Conservation (phyloP, 2,888 invertebrate species). For the Pandemis heparana region DNA sequence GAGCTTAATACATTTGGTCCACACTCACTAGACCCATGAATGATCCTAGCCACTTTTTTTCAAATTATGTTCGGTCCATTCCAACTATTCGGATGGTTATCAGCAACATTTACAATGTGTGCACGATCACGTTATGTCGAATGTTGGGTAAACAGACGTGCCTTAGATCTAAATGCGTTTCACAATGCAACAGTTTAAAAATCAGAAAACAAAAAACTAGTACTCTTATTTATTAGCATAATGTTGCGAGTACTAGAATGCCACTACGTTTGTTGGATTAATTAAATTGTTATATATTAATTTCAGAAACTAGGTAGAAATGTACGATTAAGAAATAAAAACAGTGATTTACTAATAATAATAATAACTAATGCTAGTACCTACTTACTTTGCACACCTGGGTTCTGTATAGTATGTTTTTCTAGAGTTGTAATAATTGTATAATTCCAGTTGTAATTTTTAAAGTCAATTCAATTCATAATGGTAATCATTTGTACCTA, state of each 20-base stretch:
- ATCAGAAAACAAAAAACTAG: conserved; percentile 19
- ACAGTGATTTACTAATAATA: neutral
- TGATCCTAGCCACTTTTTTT: neutral
- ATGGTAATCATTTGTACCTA: neutral
- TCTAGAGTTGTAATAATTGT: no score
- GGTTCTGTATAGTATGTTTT: neutral
- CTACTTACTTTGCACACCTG: neutral
- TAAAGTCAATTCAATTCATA: no score
- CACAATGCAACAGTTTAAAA: conserved; percentile 7
- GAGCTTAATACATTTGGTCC: no score
- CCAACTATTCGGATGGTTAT: neutral
- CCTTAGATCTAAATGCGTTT: conserved; percentile 25
- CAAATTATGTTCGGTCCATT: neutral
- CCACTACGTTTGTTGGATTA: neutral
- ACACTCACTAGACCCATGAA: neutral
- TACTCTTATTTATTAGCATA: conserved; percentile 18
- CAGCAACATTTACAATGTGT: neutral
- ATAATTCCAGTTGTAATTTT: no score
- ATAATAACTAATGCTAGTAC: neutral
- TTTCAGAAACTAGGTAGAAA: neutral
- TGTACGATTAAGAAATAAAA: neutral
- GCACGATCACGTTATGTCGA: conserved; percentile 17
- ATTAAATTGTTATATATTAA: conserved; percentile 7
- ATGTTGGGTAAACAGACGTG: conserved; percentile 31
- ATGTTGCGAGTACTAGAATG: neutral